Percentiles rank a stretch among this genome's conserved stretches.
These are phyloP conservation scores for Empidonax traillii DNA, from an alignment of 2,113 vertebrate genomes.

Conservation along the genomic window DNA sequence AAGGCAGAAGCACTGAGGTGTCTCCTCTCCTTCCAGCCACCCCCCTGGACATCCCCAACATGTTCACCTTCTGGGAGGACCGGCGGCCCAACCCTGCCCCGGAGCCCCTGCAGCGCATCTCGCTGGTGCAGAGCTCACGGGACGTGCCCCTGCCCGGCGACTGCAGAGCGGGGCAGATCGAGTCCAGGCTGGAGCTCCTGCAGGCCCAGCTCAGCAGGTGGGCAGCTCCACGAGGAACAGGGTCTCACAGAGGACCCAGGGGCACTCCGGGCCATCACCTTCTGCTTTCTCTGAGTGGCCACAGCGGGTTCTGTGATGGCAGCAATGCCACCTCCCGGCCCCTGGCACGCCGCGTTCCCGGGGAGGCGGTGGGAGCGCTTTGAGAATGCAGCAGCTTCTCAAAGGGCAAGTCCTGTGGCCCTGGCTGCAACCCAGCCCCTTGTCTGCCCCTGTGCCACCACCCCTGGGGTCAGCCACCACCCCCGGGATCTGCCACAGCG, in stretches of 20 bases:
- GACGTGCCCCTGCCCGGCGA: conserved; percentile 54
- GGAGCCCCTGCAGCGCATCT: conserved; percentile 73
- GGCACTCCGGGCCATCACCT: not conserved
- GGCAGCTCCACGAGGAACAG: not conserved
- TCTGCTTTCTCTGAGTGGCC: not conserved
- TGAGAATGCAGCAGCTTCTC: not conserved
- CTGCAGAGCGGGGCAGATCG: conserved; percentile 79
- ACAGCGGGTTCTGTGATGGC: not conserved
- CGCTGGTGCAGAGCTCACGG: conserved; percentile 62
- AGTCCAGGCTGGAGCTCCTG: conserved; percentile 88
- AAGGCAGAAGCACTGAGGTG: not conserved
- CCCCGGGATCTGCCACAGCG: not conserved
- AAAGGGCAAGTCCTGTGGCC: not conserved
- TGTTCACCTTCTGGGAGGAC: conserved; percentile 88
- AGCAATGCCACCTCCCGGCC: not conserved
- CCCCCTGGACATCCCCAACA: conserved; percentile 75
- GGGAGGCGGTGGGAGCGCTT: not conserved
- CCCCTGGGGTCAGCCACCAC: not conserved
- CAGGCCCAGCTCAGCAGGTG: conserved; percentile 93
- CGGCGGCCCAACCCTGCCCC: conserved; percentile 60
- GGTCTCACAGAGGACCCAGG: not conserved
- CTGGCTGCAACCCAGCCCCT: not conserved
- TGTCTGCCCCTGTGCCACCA: not conserved
- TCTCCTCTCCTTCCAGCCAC: conserved; percentile 57
- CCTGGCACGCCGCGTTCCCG: not conserved